A percentile compares a stretch with the other conserved stretches of the same genome.
Conservation (phyloP, 2,797 vertebrate species). For the Diglossa cyanea region DNA sequence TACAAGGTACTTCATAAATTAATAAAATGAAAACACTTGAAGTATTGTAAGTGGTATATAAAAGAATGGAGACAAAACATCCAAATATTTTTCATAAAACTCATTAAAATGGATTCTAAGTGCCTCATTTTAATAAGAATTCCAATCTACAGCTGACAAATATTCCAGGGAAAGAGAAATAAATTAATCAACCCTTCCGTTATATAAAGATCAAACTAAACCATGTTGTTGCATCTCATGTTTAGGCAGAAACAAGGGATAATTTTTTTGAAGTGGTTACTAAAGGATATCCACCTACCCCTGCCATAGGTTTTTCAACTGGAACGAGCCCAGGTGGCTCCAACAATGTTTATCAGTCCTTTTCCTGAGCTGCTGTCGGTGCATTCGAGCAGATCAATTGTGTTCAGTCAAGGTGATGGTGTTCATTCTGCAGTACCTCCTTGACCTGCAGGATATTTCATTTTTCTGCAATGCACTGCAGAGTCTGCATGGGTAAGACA, state of each 20-base stretch:
- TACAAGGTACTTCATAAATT: neutral
- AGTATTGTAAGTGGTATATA: neutral
- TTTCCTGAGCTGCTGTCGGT: neutral
- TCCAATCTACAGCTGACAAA: neutral
- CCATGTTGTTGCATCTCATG: accelerated
- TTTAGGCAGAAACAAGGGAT: neutral
- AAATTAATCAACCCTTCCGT: neutral
- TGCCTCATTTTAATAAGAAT: neutral
- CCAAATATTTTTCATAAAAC: neutral
- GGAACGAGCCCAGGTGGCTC: neutral
- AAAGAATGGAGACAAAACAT: neutral
- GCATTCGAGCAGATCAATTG: neutral
- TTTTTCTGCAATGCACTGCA: neutral
- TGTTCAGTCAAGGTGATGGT: neutral
- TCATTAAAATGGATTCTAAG: neutral
- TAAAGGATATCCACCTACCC: neutral
- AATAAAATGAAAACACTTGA: neutral
- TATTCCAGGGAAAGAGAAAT: neutral
- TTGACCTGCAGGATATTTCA: neutral
- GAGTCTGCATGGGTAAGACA: neutral
- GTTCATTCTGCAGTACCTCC: neutral
- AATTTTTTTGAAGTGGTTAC: neutral
- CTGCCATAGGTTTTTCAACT: neutral
- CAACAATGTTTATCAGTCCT: neutral
- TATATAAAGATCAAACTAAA: neutral